Conservation (phyloP, 2,797 vertebrate species). For the Danio tinwini region DNA sequence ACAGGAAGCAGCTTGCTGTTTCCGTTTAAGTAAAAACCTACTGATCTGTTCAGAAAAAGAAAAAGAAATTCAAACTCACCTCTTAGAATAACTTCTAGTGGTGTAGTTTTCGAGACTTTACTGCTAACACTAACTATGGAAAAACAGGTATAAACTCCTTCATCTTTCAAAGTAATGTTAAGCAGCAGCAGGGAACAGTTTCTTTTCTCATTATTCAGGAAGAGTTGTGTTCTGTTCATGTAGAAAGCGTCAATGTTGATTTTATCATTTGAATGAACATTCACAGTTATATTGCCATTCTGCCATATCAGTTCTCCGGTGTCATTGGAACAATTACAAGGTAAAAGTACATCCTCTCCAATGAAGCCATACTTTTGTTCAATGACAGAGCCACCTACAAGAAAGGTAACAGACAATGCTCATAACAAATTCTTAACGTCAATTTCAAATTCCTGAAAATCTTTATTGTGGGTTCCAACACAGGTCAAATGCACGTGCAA, state of each 20-base stretch:
- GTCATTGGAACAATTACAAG: constrained; percentile 49
- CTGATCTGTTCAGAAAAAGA: not conserved
- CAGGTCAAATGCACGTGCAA: too few species aligned
- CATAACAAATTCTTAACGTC: not conserved
- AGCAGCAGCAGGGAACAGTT: constrained; percentile 65
- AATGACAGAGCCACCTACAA: constrained; percentile 18
- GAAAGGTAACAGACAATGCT: constrained; percentile 24
- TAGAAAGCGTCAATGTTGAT: fast-evolving
- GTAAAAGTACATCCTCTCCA: constrained; percentile 45
- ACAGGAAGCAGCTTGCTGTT: constrained; percentile 7
- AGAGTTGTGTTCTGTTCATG: not conserved
- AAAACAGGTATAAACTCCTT: constrained; percentile 46
- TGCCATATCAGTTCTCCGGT: constrained; percentile 50
- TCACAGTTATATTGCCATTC: constrained; percentile 42
- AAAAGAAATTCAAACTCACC: constrained; percentile 17
- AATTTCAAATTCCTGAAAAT: not conserved
- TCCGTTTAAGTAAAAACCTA: not conserved
- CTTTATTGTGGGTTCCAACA: not conserved
- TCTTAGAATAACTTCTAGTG: not conserved
- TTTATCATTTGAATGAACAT: fast-evolving
- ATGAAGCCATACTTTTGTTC: not conserved
- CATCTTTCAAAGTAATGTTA: constrained; percentile 7
- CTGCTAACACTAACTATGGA: fast-evolving
- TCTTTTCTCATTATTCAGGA: fast-evolving
- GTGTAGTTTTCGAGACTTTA: fast-evolving